Base-by-base conservation (phyloP, 2,113 vertebrate genomes). In the Ellobius talpinus region DNA sequence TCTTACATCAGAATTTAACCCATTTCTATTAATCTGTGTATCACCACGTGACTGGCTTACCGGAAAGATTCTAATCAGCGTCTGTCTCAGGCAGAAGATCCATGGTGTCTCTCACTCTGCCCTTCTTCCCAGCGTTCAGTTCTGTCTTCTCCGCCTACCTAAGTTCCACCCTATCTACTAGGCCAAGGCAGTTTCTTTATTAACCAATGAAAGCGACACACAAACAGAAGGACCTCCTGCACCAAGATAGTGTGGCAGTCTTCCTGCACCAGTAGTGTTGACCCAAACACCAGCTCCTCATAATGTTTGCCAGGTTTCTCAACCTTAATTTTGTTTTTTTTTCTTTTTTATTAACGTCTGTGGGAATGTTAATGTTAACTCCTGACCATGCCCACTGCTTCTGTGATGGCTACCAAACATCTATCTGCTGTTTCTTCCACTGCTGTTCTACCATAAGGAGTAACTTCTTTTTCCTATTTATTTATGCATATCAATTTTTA, bases 291-390 rank as follows among this genome's bases (percentile, higher is more conserved):
- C 74, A 90, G 23, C 42, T 84, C 14, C 45, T 88, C 21, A 29
- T 14, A 19, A 45, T 82, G 52, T 66, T 42, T n/a, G 45, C 55
- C 70, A 73, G 39, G 42, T 87, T 82, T 81, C 12, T 81, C 65
- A 45, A 55, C 36, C 58, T 52, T 42, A 21, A 13, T 5, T 31
- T 86, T n/a, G 73, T n/a, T 8, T 88, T 61, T 82, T 39, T 42
- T n/a, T 72, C 66, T 39, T 45, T 92, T 87, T 73, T 78, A 36
- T 63, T 91, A 45, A 33, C 58, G 87, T 74, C 93, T 93, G 87
- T 86, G 72, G 47, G 47, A n/a, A 68, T 68, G 72, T 68, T 68
- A 68, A 70, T 70, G 66, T 36, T 70, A 36, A 72, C 72, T 93
- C 45, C 52, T 89, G 19, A 33, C 42, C 91, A 0, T 65, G 14